Evolutionary conservation across 2,888 invertebrate species (phyloP), one percentile per base, ranked within the genome.

Genomic region (Acleris literana): DNA sequence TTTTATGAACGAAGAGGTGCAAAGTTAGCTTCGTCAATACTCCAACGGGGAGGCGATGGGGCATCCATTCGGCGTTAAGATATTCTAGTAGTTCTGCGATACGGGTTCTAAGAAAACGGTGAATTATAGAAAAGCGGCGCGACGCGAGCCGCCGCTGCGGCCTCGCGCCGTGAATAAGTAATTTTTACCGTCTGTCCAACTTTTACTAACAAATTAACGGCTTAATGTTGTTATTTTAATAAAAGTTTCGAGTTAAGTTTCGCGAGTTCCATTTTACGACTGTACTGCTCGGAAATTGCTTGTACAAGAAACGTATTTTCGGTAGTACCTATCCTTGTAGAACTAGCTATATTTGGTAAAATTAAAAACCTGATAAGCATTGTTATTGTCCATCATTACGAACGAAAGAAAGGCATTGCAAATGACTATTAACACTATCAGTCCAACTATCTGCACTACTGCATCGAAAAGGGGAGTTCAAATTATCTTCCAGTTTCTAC

Each of bases 141-240:
- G 83, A 84, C 85, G 81, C 78, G 82, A 79, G 71, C 79, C 74
- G 78, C 77, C 76, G 78, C 75, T 73, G 75, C 78, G 81, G 77
- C 81, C 80, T 78, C 81, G 83, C 84, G 87, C 83, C 76, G 79
- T 91, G 88, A 91, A 92, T 92, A 90, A 90, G 80, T 92, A 89
- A 91, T 89, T 85, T 88, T 86, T 86, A 86, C 84, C 86, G 90
- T 89, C 90, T 90, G 90, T 89, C 84, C 90, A 88, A 66, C 86
- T 89, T 90, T 90, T 88, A 88, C 91, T 88, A 89, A 92, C 89
- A 92, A 92, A 92, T 92, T 92, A 92, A 88, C 88, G 87, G 80
- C 84, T 85, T 86, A 85, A 89, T 90, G 87, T 89, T 88, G 88
- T 89, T 90, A 91, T 90, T 90, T 90, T 91, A 90, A 90, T 90